These are phyloP conservation scores for Leptopilina clavipes DNA, from an alignment of 1,140 invertebrate species.

Conservation along the genomic window DNA sequence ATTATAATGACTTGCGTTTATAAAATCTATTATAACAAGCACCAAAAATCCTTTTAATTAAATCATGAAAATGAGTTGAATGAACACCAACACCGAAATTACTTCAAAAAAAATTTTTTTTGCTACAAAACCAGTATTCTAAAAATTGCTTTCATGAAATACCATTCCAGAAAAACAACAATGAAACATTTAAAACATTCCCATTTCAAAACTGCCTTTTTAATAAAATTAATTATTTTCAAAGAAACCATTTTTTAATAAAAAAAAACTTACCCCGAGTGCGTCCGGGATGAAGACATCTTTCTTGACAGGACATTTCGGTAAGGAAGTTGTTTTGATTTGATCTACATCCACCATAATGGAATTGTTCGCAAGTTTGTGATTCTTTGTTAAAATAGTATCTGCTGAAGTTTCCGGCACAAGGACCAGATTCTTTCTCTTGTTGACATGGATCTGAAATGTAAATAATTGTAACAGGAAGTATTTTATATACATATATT, in stretches of 20 bases:
- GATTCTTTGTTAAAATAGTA: conserved; percentile 88
- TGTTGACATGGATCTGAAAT: conserved; percentile 86
- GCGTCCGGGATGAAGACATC: conserved; percentile 83
- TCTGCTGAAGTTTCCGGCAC: conserved; percentile 85
- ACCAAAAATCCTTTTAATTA: no score
- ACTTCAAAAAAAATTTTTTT: background rate
- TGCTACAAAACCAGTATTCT: background rate
- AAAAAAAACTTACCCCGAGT: conserved; percentile 79
- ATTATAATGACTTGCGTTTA: background rate
- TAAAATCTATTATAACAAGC: no score
- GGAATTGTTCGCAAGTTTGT: conserved; percentile 84
- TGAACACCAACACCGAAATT: background rate
- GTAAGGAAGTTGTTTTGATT: conserved; percentile 92
- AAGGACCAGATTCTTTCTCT: conserved; percentile 86
- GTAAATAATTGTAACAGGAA: background rate
- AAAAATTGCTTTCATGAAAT: background rate
- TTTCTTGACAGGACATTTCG: conserved; percentile 85
- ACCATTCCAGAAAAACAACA: no score
- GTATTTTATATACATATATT: no score
- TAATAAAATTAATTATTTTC: background rate
- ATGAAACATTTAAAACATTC: no score
- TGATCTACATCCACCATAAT: conserved; percentile 92
- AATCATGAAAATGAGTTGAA: no score
- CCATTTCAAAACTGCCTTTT: no score
- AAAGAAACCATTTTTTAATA: background rate